A percentile compares a stretch with the other conserved stretches of the same genome.
phyloP scores from a whole-genome alignment of 2,113 vertebrate genomes.

The Anas platyrhynchos region DNA sequence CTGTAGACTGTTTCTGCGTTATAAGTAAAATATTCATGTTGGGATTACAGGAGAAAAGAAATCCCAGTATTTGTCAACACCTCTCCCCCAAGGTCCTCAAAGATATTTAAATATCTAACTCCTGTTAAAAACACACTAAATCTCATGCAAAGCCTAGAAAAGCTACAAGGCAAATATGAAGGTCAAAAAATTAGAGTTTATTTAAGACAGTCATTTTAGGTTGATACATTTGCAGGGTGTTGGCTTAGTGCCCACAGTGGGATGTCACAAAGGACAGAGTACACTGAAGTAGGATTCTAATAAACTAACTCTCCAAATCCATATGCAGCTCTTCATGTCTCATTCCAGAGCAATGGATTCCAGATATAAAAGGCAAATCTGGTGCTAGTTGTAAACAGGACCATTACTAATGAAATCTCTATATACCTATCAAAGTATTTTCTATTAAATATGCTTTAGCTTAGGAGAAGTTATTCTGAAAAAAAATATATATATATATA shows the following conservation, averaged over 20 bases:
- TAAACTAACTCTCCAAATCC: neutral
- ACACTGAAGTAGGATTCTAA: neutral
- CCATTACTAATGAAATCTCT: neutral
- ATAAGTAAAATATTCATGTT: neutral
- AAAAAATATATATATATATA: neutral
- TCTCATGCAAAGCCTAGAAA: neutral
- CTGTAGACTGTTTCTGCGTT: neutral
- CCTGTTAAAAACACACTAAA: neutral
- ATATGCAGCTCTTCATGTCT: neutral
- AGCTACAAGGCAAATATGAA: neutral
- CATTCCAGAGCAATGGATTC: neutral
- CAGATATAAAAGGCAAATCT: neutral
- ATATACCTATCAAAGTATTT: neutral
- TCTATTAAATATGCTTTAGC: neutral
- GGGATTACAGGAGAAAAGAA: neutral
- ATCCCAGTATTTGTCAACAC: neutral
- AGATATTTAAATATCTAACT: neutral
- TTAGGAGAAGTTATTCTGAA: neutral
- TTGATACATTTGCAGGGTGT: neutral
- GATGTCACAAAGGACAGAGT: neutral
- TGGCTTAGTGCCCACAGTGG: neutral
- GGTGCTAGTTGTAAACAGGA: neutral
- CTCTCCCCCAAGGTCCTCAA: neutral
- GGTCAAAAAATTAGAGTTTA: neutral
- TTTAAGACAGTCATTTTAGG: neutral